Percentiles rank a stretch among this genome's conserved stretches.
These are phyloP conservation scores for Deilephila elpenor DNA, from an alignment of 2,888 invertebrate species.

Conservation along the genomic window DNA sequence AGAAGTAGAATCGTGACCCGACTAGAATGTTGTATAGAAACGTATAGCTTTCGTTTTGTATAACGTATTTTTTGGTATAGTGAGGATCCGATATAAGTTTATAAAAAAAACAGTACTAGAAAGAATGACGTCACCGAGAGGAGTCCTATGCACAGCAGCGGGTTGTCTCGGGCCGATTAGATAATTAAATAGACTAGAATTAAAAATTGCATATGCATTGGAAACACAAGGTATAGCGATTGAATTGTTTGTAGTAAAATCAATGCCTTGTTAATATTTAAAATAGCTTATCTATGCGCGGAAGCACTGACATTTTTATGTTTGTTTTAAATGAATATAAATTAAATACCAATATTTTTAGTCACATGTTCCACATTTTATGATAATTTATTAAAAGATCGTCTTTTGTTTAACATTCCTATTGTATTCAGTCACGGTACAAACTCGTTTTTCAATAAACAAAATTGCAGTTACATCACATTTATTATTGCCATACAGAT, in stretches of 20 bases:
- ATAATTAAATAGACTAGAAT: too few species aligned
- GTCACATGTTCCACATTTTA: background rate
- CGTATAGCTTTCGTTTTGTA: conserved; percentile 73
- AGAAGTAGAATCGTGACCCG: conserved; percentile 63
- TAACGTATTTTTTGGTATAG: conserved; percentile 41
- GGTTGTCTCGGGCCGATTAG: too few species aligned
- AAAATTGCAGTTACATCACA: conserved; percentile 37
- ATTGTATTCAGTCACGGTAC: background rate
- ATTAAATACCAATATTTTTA: background rate
- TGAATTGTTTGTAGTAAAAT: too few species aligned
- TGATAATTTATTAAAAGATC: conserved; percentile 19
- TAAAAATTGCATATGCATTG: too few species aligned
- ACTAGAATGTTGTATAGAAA: conserved; percentile 56
- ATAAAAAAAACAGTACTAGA: background rate
- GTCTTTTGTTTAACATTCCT: conserved; percentile 3
- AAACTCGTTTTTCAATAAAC: conserved; percentile 13
- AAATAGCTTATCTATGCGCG: too few species aligned
- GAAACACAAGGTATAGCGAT: too few species aligned
- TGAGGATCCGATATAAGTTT: background rate
- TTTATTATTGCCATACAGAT: conserved; percentile 39
- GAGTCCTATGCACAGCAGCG: too few species aligned
- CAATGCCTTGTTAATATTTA: too few species aligned
- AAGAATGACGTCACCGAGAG: too few species aligned
- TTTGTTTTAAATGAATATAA: background rate
- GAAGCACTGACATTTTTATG: too few species aligned